A percentile compares a stretch with the other conserved stretches of the same genome.
Conservation (phyloP, 2,113 vertebrate genomes). For the Notothenia coriiceps region DNA sequence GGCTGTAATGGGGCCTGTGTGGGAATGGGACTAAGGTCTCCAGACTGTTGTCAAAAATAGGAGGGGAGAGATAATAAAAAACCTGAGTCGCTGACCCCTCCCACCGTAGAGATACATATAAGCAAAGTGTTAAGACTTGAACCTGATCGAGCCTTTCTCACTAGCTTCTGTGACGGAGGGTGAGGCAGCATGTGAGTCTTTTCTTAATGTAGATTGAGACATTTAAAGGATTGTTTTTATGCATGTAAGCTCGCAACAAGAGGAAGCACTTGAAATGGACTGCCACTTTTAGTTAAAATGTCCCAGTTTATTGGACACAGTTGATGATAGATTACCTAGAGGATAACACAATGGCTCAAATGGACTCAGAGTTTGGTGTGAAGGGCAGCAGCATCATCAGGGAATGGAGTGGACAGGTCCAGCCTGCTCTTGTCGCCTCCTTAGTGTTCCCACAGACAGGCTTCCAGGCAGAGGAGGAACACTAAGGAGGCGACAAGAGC, state of each 20-base stretch:
- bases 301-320: background rate
- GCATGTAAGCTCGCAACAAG: background rate
- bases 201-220: background rate
- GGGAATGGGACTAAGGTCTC: conserved; percentile 66
- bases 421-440: conserved; percentile 76
- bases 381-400: conserved; percentile 61
- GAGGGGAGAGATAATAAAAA: conserved; percentile 78
- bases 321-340: background rate
- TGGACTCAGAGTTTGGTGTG: conserved; percentile 56
- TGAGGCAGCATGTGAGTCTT: conserved; percentile 24
- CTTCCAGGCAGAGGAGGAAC: too few relatives aligned
- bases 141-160: conserved; percentile 36
- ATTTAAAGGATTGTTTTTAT: background rate
- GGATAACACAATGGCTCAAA: conserved; percentile 58
- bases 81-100: conserved; percentile 75
- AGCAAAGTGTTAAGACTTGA: conserved; percentile 76
- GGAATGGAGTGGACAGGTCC: conserved; percentile 82
- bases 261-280: conserved; percentile 2
- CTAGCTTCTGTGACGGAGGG: conserved; percentile 21
- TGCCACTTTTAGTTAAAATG: background rate
- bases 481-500: too few relatives aligned
- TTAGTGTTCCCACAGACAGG: conserved; percentile 82
- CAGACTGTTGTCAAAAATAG: conserved; percentile 73
- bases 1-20: conserved; percentile 59
- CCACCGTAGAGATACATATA: conserved; percentile 81